Conservation (phyloP, 2,797 vertebrate species). For the Acrossocheilus wenchowensis region DNA sequence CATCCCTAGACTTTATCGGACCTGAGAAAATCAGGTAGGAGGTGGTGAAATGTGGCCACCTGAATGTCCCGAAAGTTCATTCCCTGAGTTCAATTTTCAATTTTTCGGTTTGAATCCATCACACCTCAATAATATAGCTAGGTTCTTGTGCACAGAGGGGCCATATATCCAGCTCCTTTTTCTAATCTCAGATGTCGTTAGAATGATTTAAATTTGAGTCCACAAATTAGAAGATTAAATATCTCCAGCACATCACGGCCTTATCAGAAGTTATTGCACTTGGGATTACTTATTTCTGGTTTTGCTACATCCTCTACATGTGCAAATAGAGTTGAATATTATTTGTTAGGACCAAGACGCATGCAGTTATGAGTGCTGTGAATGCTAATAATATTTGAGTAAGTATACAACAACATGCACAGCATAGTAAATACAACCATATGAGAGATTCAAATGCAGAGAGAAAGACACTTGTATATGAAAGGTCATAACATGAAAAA, state of each 20-base stretch:
- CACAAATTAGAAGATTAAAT: conserved; percentile 61
- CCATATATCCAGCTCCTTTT: conserved; percentile 70
- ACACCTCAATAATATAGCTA: conserved; percentile 68
- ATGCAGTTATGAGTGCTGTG: background rate
- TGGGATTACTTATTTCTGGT: conserved; percentile 44
- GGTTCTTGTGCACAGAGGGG: conserved; percentile 63
- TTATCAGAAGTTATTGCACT: conserved; percentile 56
- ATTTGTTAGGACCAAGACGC: conserved; percentile 7
- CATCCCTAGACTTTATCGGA: conserved; percentile 1
- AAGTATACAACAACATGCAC: conserved; percentile 4
- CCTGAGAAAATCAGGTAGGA: conserved; percentile 12
- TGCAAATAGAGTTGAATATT: conserved; percentile 14
- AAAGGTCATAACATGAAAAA: background rate
- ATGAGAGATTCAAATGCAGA: background rate
- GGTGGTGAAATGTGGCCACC: conserved; percentile 31
- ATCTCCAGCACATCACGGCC: conserved; percentile 61
- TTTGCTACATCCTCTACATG: conserved; percentile 28
- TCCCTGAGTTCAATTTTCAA: conserved; percentile 75
- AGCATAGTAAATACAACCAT: conserved; percentile 11
- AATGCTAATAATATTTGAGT: conserved; percentile 21
- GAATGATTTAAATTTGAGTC: conserved; percentile 68
- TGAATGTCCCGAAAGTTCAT: conserved; percentile 62
- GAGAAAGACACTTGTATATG: background rate
- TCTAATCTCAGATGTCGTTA: conserved; percentile 73
- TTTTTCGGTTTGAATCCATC: conserved; percentile 74